phyloP scores from a whole-genome alignment of 2,888 invertebrate species.

The Tipula helvola region DNA sequence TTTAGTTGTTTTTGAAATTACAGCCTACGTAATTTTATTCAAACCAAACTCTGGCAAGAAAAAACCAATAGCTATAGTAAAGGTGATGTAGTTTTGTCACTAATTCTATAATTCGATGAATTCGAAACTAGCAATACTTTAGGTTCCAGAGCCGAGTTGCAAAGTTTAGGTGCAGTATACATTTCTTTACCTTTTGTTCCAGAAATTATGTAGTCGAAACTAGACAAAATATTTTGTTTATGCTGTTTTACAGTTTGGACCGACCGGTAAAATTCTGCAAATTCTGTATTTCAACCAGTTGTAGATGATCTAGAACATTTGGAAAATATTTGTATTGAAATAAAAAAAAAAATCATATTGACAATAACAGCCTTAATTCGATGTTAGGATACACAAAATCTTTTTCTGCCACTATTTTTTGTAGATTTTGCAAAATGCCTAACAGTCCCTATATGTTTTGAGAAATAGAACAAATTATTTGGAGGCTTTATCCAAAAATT shows the following conservation, averaged over 20 bases:
- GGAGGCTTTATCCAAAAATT: too few species aligned
- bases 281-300: slow-evolving; percentile 10
- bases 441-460: too few species aligned
- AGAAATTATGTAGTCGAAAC: neutral
- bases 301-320: slow-evolving; percentile 6
- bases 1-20: neutral
- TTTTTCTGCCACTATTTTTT: neutral
- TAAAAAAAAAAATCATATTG: neutral
- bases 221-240: slow-evolving; percentile 10
- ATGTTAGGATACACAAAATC: slow-evolving; percentile 7
- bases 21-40: too few species aligned
- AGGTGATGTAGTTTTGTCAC: neutral
- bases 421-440: too few species aligned
- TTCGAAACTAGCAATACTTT: slow-evolving; percentile 13
- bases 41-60: slow-evolving; percentile 5
- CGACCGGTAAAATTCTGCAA: neutral
- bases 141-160: slow-evolving; percentile 14
- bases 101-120: slow-evolving; percentile 14
- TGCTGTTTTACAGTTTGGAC: too few species aligned
- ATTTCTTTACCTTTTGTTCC: slow-evolving; percentile 11
- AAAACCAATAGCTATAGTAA: neutral
- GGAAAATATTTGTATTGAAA: neutral
- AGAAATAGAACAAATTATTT: too few species aligned
- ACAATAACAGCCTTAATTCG: neutral
- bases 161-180: slow-evolving; percentile 14